A percentile compares a stretch with the other conserved stretches of the same genome.
These are phyloP conservation scores for Mesocricetus auratus DNA, from an alignment of 2,113 vertebrate genomes.

Conservation along the genomic window DNA sequence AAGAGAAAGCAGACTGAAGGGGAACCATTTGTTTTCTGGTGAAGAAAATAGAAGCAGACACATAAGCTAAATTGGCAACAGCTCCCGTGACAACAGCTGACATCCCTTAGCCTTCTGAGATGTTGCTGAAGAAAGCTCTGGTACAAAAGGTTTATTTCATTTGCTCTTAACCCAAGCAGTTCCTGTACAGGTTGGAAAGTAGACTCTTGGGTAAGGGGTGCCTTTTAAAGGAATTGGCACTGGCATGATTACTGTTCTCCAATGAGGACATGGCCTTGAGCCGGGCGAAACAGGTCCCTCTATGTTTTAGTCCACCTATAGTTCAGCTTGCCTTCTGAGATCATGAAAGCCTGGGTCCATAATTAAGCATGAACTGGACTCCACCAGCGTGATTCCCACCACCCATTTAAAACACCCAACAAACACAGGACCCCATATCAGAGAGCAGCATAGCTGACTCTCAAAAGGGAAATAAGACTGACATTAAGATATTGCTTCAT, in stretches of 20 bases:
- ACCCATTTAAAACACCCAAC: background rate
- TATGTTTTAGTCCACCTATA: background rate
- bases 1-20: background rate
- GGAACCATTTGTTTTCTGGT: background rate
- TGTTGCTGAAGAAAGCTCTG: background rate
- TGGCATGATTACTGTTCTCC: background rate
- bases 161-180: background rate
- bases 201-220: background rate
- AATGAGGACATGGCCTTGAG: background rate
- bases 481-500: background rate
- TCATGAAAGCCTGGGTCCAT: background rate
- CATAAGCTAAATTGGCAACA: too few relatives aligned
- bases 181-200: background rate
- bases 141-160: background rate
- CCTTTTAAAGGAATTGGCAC: background rate
- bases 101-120: background rate
- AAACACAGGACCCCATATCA: background rate
- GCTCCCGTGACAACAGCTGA: background rate
- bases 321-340: background rate
- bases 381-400: background rate
- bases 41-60: background rate
- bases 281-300: background rate
- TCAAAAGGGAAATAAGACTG: background rate
- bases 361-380: background rate
- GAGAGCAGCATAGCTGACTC: slow-evolving; percentile 3